Evolutionary conservation across 1,140 invertebrate genomes (phyloP).

Genomic region (Aethina tumida): DNA sequence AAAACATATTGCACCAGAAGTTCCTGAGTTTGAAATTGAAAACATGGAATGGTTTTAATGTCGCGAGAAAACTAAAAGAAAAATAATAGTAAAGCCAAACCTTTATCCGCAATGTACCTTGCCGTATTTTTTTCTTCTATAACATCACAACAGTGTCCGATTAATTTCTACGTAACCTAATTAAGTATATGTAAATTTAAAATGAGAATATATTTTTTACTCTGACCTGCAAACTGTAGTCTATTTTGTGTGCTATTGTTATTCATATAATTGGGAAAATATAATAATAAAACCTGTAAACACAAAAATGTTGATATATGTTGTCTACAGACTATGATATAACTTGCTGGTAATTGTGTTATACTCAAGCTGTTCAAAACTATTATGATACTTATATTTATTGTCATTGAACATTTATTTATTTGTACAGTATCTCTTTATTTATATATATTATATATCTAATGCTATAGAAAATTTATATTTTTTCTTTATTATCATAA

Average conservation of each 20-base stretch:
- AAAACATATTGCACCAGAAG: no score
- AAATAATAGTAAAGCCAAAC: constrained; percentile 15
- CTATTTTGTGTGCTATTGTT: no score
- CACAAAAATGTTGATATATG: constrained; percentile 16
- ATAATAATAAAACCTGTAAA: no score
- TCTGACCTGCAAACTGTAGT: no score
- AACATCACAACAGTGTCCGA: constrained; percentile 18
- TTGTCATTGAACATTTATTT: constrained; percentile 15
- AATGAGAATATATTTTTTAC: no score
- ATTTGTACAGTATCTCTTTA: constrained; percentile 21
- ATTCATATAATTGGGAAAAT: no score
- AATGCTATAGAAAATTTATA: constrained; percentile 15
- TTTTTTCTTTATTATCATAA: constrained; percentile 17
- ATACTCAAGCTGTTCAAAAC: constrained; percentile 24
- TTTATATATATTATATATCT: constrained; percentile 15
- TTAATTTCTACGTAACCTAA: no score
- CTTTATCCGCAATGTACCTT: constrained; percentile 33
- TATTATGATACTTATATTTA: no score
- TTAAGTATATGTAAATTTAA: no score
- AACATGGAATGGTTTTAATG: no score
- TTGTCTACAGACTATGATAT: constrained; percentile 16
- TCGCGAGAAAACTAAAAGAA: constrained; percentile 7
- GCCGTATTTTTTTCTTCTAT: constrained; percentile 18
- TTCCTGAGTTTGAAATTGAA: no score
- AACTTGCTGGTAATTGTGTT: constrained; percentile 26